Percentiles rank a stretch among this genome's conserved stretches.
These are phyloP conservation scores for Troglohyphantes excavatus DNA, from an alignment of 2,888 invertebrate genomes.

Conservation along the genomic window DNA sequence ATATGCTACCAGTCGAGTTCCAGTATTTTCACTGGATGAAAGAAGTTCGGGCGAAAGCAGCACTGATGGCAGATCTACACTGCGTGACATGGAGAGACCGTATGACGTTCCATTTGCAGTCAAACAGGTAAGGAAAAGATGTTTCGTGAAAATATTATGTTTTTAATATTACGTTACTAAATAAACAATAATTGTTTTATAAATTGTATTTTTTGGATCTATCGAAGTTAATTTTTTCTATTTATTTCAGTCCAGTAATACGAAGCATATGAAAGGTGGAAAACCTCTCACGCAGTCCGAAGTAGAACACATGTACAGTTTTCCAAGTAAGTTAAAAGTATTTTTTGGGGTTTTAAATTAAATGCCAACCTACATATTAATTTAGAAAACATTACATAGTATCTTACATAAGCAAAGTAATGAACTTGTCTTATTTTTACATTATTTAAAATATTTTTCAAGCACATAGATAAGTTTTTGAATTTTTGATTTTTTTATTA, in stretches of 20 bases:
- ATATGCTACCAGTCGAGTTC: conserved; percentile 72
- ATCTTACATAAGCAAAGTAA: no score
- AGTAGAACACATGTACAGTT: conserved; percentile 77
- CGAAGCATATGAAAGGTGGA: conserved; percentile 73
- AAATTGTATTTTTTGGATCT: no score
- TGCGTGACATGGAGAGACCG: conserved; percentile 68
- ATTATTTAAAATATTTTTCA: no score
- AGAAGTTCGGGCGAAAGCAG: conserved; percentile 74
- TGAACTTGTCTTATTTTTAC: no score
- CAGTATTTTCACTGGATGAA: conserved; percentile 72
- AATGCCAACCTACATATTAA: no score
- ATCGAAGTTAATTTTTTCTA: conserved; percentile 21
- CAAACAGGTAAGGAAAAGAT: conserved; percentile 78
- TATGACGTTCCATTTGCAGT: conserved; percentile 78
- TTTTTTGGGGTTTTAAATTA: no score
- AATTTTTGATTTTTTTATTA: no score
- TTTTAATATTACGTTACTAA: no score
- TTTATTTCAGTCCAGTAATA: conserved; percentile 61
- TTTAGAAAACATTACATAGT: no score
- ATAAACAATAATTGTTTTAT: no score
- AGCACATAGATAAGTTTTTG: no score
- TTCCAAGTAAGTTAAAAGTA: conserved; percentile 71
- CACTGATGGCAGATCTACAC: conserved; percentile 71
- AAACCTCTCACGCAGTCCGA: conserved; percentile 69
- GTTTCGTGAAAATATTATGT: no score